Evolutionary conservation across 1,140 invertebrate genomes (phyloP).

Genomic region (Holotrichia oblita): DNA sequence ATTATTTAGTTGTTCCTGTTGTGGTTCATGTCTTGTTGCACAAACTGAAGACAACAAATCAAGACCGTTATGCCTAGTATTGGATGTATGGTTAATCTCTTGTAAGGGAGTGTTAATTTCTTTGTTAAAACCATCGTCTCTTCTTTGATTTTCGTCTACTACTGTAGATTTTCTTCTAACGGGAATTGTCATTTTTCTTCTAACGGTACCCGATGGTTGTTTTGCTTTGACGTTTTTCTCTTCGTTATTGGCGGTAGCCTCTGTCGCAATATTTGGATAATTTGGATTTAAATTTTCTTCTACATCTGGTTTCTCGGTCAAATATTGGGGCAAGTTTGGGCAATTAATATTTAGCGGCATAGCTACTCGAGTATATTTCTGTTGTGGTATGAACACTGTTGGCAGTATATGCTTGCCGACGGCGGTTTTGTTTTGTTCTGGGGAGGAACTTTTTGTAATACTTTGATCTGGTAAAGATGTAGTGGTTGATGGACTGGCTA

Average conservation of each 20-base stretch:
- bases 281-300: not conserved
- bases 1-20: too few relatives aligned
- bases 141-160: not conserved
- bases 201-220: not conserved
- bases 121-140: not conserved
- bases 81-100: not conserved
- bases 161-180: not conserved
- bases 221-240: not conserved
- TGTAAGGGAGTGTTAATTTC: not conserved
- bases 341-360: not conserved
- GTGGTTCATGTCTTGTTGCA: not conserved
- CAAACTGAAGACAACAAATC: not conserved
- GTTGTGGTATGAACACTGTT: not conserved
- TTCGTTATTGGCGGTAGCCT: not conserved
- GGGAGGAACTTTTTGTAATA: not conserved
- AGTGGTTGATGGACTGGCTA: not conserved
- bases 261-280: not conserved
- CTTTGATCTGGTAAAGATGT: not conserved
- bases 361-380: constrained; percentile 1
- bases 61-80: not conserved
- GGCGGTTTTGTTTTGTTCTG: not conserved
- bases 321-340: not conserved
- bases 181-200: not conserved
- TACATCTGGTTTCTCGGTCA: not conserved
- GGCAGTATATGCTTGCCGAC: not conserved